These are phyloP conservation scores for Thera britannica DNA, from an alignment of 2,888 invertebrate species.

Conservation along the genomic window DNA sequence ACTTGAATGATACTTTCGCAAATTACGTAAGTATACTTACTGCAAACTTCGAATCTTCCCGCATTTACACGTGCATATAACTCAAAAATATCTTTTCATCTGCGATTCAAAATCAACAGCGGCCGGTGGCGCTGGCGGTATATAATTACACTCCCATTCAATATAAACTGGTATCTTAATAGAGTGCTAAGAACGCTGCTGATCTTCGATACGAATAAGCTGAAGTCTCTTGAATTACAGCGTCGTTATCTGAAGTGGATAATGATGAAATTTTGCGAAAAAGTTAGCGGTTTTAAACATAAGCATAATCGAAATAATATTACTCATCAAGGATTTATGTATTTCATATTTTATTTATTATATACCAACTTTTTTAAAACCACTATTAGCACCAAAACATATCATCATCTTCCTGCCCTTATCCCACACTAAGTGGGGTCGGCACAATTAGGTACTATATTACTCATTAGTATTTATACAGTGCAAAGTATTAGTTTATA, in stretches of 20 bases:
- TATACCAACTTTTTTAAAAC: too few relatives aligned
- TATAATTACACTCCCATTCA: constrained; percentile 74
- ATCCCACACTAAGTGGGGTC: too few relatives aligned
- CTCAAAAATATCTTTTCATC: constrained; percentile 57
- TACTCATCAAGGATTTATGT: too few relatives aligned
- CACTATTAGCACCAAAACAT: too few relatives aligned
- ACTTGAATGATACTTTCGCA: neutral
- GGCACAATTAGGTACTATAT: too few relatives aligned
- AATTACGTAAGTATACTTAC: neutral
- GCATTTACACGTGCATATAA: constrained; percentile 64
- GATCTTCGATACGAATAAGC: constrained; percentile 35
- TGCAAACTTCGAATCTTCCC: constrained; percentile 29
- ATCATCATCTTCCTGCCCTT: too few relatives aligned
- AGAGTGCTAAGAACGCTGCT: constrained; percentile 71
- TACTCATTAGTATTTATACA: too few relatives aligned
- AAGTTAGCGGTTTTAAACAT: too few relatives aligned
- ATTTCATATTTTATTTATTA: too few relatives aligned
- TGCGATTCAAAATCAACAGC: constrained; percentile 59
- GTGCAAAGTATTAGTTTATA: too few relatives aligned
- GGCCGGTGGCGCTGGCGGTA: constrained; percentile 69
- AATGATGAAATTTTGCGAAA: too few relatives aligned
- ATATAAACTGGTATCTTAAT: constrained; percentile 71
- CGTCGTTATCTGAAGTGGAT: neutral
- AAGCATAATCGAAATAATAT: too few relatives aligned
- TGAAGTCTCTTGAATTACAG: neutral